These are phyloP conservation scores for Fringilla coelebs DNA, from an alignment of 2,797 vertebrate genomes.

Conservation along the genomic window DNA sequence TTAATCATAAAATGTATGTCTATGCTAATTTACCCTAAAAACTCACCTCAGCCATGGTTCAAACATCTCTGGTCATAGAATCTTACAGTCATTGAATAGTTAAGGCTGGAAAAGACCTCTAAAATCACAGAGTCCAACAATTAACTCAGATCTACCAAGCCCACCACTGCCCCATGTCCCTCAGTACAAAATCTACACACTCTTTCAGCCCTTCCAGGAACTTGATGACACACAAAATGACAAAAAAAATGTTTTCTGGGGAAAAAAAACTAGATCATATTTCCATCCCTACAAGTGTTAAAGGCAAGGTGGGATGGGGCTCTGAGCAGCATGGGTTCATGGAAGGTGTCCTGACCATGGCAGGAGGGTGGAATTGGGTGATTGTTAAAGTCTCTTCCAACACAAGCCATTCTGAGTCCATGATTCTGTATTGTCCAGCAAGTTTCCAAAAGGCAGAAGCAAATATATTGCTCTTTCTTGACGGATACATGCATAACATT, in stretches of 20 bases:
- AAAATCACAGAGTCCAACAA: fast-evolving
- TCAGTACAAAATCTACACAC: not conserved
- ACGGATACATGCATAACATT: fast-evolving
- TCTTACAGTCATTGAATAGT: not conserved
- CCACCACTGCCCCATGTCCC: not conserved
- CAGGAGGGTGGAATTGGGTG: not conserved
- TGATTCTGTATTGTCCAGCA: not conserved
- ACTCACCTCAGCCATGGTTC: not conserved
- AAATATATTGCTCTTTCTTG: not conserved
- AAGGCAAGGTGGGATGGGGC: not conserved
- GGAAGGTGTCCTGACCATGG: not conserved
- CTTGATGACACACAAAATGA: not conserved
- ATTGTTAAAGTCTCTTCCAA: not conserved
- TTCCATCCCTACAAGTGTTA: not conserved
- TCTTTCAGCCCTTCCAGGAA: not conserved
- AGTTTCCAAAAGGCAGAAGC: not conserved
- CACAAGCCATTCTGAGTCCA: not conserved
- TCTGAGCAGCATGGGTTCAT: not conserved
- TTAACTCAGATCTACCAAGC: too few species aligned
- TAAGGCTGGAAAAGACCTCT: not conserved
- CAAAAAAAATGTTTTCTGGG: not conserved
- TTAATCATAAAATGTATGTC: not conserved
- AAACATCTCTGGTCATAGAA: not conserved
- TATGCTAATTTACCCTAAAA: not conserved
- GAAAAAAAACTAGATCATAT: not conserved